These are phyloP conservation scores for Octomys mimax DNA, from an alignment of 2,797 vertebrate genomes.

Conservation along the genomic window DNA sequence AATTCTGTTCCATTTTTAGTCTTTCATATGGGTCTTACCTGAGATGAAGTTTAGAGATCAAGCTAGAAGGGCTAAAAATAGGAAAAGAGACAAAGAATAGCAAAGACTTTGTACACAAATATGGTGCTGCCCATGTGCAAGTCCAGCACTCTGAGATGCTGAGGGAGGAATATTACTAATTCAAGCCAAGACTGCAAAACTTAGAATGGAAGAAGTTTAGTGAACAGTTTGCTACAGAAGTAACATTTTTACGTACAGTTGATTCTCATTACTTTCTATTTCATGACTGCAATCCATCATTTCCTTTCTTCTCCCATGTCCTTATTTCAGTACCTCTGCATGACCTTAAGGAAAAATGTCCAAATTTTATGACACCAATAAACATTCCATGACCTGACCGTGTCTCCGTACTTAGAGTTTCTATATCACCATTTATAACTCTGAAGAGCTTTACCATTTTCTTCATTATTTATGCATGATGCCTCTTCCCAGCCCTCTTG, in stretches of 20 bases:
- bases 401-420: conserved; percentile 19
- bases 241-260: not conserved
- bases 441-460: not conserved
- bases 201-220: not conserved
- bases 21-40: not conserved
- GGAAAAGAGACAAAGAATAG: not conserved
- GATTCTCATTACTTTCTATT: not conserved
- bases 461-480: not conserved
- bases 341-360: not conserved
- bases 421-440: not conserved
- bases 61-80: not conserved
- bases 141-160: not conserved
- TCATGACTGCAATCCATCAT: not conserved
- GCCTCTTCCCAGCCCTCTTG: not conserved
- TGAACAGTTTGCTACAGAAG: not conserved
- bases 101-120: not conserved
- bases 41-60: not conserved
- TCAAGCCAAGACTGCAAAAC: not conserved
- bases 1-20: not conserved
- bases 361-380: not conserved
- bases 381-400: not conserved
- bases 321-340: not conserved
- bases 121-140: not conserved
- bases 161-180: not conserved
- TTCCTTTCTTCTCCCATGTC: not conserved